phyloP scores from a whole-genome alignment of 2,113 vertebrate species.

The Cricetomys ansorgei region DNA sequence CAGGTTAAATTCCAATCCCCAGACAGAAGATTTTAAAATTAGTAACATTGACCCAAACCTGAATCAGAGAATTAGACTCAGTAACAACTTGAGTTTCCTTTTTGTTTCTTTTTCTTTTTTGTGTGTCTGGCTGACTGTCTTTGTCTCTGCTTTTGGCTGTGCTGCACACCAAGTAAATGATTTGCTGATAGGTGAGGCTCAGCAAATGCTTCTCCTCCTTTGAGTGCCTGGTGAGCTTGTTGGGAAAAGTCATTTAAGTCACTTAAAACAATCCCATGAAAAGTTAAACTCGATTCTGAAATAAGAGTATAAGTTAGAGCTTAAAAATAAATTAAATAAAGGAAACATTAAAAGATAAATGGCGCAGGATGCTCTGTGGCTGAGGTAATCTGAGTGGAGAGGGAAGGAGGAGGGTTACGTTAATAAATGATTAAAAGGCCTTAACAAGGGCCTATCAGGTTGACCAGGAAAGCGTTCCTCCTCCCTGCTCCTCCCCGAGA shows the following conservation, averaged over 20 bases:
- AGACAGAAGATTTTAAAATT: conserved; percentile 81
- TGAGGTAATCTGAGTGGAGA: conserved; percentile 92
- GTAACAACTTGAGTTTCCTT: conserved; percentile 76
- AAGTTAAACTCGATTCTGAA: conserved; percentile 87
- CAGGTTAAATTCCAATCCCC: conserved; percentile 83
- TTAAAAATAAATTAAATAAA: conserved; percentile 93
- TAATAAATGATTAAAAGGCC: conserved; percentile 93
- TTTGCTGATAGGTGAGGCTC: conserved; percentile 61
- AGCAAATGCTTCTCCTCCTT: conserved; percentile 67
- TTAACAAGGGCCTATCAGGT: conserved; percentile 90
- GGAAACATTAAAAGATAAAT: conserved; percentile 93
- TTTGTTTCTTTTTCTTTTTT: background rate
- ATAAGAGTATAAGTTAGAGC: conserved; percentile 89
- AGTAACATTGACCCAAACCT: conserved; percentile 81
- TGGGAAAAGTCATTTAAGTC: conserved; percentile 76
- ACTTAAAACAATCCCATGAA: conserved; percentile 81
- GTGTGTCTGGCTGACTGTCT: conserved; percentile 55
- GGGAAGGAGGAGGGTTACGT: conserved; percentile 89
- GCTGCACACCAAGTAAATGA: conserved; percentile 73
- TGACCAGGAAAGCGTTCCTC: conserved; percentile 87
- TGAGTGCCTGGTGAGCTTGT: conserved; percentile 67
- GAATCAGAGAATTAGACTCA: conserved; percentile 80
- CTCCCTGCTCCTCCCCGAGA: conserved; percentile 82
- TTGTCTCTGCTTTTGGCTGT: conserved; percentile 68
- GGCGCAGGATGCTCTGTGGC: conserved; percentile 90